phyloP scores from a whole-genome alignment of 2,888 invertebrate species.

The Zaprionus bogoriensis region DNA sequence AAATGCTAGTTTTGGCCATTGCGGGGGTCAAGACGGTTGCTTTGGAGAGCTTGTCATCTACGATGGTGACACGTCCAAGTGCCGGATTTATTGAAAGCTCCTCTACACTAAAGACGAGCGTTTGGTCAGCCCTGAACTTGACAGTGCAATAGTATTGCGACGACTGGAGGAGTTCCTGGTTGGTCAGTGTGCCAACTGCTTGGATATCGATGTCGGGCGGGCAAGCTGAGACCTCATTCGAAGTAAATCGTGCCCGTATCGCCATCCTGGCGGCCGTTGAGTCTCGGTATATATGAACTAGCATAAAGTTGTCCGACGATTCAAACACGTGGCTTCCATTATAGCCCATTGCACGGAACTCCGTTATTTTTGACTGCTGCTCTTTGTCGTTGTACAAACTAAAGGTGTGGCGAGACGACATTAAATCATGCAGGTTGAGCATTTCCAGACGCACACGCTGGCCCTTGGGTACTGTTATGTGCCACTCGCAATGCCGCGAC shows the following conservation, averaged over 20 bases:
- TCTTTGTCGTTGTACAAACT: conserved; percentile 62
- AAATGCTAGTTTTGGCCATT: conserved; percentile 45
- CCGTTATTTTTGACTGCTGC: conserved; percentile 76
- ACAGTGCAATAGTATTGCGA: conserved; percentile 62
- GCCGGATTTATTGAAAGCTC: neutral
- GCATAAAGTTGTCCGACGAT: conserved; percentile 87
- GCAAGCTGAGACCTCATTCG: conserved; percentile 84
- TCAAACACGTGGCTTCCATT: conserved; percentile 83
- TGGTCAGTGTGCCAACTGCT: conserved; percentile 45
- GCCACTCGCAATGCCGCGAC: conserved; percentile 86
- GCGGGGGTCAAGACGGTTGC: neutral
- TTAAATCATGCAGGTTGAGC: conserved; percentile 83
- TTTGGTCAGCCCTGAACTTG: conserved; percentile 50
- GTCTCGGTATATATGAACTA: conserved; percentile 83
- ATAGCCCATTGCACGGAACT: conserved; percentile 75
- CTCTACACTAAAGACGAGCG: conserved; percentile 66
- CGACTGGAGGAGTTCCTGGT: conserved; percentile 19
- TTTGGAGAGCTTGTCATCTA: conserved; percentile 8
- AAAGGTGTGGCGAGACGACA: conserved; percentile 9
- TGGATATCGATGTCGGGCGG: conserved; percentile 82
- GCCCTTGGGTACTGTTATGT: conserved; percentile 86
- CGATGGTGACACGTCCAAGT: conserved; percentile 22
- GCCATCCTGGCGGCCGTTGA: conserved; percentile 47
- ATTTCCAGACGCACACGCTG: conserved; percentile 86
- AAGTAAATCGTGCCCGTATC: conserved; percentile 87